These are phyloP conservation scores for Agonum fuliginosum DNA, from an alignment of 2,888 invertebrate species.

Conservation along the genomic window DNA sequence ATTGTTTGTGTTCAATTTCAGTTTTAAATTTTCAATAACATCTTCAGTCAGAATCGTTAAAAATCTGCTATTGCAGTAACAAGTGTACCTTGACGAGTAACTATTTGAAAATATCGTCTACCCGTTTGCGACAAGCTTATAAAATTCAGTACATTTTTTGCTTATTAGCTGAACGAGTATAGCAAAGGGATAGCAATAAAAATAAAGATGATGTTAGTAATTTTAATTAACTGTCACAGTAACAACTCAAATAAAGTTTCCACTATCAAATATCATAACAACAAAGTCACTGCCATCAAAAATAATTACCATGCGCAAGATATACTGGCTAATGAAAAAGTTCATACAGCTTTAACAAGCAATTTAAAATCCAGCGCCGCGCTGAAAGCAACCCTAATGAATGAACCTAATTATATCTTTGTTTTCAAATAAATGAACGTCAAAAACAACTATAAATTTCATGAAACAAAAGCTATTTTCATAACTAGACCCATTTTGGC, in stretches of 20 bases:
- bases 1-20: too few species aligned
- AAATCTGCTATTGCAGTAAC: too few species aligned
- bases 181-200: too few species aligned
- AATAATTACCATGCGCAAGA: not conserved
- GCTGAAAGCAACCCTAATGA: not conserved
- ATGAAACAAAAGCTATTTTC: not conserved
- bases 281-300: not conserved
- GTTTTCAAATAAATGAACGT: conserved; percentile 2
- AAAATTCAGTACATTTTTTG: too few species aligned
- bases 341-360: not conserved
- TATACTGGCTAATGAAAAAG: not conserved
- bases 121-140: too few species aligned
- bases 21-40: too few species aligned
- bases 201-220: too few species aligned
- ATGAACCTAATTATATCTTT: not conserved
- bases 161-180: not conserved
- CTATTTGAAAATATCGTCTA: too few species aligned
- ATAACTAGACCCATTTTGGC: not conserved
- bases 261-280: not conserved
- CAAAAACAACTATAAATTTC: conserved; percentile 2
- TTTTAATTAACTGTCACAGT: too few species aligned
- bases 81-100: too few species aligned
- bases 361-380: not conserved
- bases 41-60: too few species aligned
- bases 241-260: not conserved